Percentiles rank a stretch among this genome's conserved stretches.
These are phyloP conservation scores for Podilymbus podiceps DNA, from an alignment of 2,113 vertebrate species.

Conservation along the genomic window DNA sequence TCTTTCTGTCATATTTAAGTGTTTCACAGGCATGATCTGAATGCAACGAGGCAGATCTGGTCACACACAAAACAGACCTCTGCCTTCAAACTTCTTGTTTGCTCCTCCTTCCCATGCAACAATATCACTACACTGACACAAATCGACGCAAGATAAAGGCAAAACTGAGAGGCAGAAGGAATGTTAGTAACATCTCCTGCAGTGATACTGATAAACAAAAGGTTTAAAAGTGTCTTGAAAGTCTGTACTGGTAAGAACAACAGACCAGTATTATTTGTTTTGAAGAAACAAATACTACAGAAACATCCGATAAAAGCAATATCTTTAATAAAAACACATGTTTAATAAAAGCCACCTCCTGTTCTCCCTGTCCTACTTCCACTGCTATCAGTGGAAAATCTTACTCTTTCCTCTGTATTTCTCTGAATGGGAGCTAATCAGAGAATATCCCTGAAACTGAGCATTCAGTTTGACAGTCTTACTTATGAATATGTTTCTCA, in stretches of 20 bases:
- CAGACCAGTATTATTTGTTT: neutral
- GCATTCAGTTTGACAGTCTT: conserved; percentile 30
- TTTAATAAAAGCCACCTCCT: neutral
- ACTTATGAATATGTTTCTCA: conserved; percentile 22
- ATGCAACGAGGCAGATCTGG: neutral
- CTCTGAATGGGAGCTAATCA: conserved; percentile 25
- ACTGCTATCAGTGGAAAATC: conserved; percentile 1
- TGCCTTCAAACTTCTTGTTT: neutral
- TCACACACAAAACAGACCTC: neutral
- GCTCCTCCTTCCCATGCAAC: neutral
- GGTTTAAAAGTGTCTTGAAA: neutral
- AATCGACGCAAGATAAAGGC: neutral
- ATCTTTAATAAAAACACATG: neutral
- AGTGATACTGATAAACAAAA: neutral
- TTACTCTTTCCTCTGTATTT: neutral
- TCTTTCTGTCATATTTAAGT: neutral
- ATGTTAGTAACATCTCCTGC: neutral
- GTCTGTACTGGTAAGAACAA: neutral
- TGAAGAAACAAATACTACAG: neutral
- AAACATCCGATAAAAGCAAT: neutral
- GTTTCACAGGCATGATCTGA: neutral
- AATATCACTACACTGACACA: neutral
- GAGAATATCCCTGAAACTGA: conserved; percentile 34
- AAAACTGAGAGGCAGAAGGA: neutral
- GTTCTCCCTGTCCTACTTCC: neutral